Percentiles rank a stretch among this genome's conserved stretches.
Evolutionary conservation across 1,140 invertebrate species (phyloP).

Genomic region (Cyclina sinensis): DNA sequence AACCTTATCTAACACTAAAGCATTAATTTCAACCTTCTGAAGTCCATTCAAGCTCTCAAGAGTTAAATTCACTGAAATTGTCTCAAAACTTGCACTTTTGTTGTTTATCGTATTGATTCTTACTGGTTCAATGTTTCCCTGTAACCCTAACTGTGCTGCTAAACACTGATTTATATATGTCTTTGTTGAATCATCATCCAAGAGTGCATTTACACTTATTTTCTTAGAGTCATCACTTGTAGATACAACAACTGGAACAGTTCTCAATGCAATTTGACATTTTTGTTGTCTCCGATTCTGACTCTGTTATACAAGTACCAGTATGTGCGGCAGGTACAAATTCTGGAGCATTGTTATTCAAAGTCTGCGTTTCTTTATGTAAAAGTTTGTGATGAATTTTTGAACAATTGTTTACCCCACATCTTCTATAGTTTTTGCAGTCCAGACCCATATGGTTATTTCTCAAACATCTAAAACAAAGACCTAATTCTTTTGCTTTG

Average conservation of each 20-base stretch:
- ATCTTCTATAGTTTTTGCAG: too few relatives aligned
- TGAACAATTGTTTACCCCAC: too few relatives aligned
- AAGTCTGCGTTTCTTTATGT: not conserved
- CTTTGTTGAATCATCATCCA: too few relatives aligned
- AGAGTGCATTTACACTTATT: too few relatives aligned
- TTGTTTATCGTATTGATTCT: not conserved
- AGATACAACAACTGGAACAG: too few relatives aligned
- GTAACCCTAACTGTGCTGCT: not conserved
- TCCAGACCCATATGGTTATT: not conserved
- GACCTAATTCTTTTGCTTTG: not conserved
- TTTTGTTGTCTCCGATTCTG: too few relatives aligned
- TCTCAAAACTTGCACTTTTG: constrained; percentile 1
- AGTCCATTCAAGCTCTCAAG: not conserved
- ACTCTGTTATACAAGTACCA: too few relatives aligned
- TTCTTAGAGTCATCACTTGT: too few relatives aligned
- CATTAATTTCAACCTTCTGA: too few relatives aligned
- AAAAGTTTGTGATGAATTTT: constrained; percentile 35
- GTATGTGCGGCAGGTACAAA: too few relatives aligned
- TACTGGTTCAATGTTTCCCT: not conserved
- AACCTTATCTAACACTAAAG: too few relatives aligned
- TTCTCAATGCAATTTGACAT: constrained; percentile 39
- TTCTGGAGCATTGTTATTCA: not conserved
- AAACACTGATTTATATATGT: too few relatives aligned
- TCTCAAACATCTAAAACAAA: constrained; percentile 13
- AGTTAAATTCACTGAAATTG: constrained; percentile 8